Conservation (phyloP, 1,140 invertebrate genomes). For the Homarus americanus region DNA sequence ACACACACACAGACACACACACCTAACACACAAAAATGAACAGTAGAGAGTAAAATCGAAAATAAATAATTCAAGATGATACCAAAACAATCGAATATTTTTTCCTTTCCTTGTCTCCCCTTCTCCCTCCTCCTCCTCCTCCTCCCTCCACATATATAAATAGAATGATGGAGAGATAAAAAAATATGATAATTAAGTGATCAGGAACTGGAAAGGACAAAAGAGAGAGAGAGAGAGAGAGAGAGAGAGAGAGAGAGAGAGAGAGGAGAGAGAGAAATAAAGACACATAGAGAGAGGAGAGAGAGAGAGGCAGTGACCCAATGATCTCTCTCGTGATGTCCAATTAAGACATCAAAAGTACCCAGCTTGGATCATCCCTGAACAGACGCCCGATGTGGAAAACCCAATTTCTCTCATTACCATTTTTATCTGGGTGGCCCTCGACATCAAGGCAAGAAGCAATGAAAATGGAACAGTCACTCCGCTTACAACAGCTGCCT, state of each 20-base stretch:
- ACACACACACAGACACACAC: no score
- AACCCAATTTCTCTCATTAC: conserved; percentile 67
- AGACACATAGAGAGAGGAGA: background rate
- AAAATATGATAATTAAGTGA: no score
- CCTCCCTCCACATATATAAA: no score
- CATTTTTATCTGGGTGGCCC: conserved; percentile 56
- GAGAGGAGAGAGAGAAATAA: background rate
- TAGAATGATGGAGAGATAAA: no score
- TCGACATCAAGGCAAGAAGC: conserved; percentile 52
- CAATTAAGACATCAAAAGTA: conserved; percentile 68
- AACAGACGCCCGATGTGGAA: conserved; percentile 46
- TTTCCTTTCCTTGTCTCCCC: no score
- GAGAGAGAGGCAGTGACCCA: conserved; percentile 12
- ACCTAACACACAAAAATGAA: no score
- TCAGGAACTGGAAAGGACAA: no score
- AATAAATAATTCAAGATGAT: no score
- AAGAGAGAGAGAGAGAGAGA: background rate
- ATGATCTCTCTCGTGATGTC: conserved; percentile 41
- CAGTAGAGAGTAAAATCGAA: no score
- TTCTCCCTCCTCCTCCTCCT: no score
- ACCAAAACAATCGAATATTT: no score
- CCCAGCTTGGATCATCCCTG: conserved; percentile 29
- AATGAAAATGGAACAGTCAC: conserved; percentile 63
- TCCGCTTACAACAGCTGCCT: background rate
- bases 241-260: background rate